These are phyloP conservation scores for Pteronura brasiliensis DNA, from an alignment of 2,113 vertebrate genomes.

Conservation along the genomic window DNA sequence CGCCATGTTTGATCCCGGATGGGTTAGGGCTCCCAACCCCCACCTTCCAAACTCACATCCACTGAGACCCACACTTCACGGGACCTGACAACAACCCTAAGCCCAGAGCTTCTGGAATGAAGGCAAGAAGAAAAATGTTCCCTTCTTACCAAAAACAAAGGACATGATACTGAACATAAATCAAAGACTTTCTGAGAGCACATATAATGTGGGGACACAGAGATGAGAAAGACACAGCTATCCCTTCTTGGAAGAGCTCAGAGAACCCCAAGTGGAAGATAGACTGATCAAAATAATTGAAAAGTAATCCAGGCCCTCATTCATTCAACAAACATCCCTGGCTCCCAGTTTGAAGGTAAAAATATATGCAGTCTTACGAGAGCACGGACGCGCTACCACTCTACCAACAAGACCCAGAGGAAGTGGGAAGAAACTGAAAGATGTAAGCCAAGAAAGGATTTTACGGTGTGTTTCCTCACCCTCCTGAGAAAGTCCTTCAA, in stretches of 20 bases:
- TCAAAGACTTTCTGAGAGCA: neutral
- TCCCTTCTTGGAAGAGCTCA: neutral
- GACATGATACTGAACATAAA: neutral
- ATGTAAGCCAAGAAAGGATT: neutral
- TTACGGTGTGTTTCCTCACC: neutral
- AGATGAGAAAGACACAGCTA: neutral
- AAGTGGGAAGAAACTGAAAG: neutral
- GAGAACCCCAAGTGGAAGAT: neutral
- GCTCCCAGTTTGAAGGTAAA: neutral
- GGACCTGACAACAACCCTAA: neutral
- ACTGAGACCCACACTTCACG: neutral
- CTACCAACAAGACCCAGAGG: neutral
- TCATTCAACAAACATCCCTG: neutral
- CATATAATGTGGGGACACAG: neutral
- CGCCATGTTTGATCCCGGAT: neutral
- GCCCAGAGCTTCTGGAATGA: neutral
- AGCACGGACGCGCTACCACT: neutral
- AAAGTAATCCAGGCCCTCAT: neutral
- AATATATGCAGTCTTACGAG: fast-evolving
- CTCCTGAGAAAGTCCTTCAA: neutral
- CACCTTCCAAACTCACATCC: neutral
- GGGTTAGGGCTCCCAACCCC: neutral
- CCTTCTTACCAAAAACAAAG: neutral
- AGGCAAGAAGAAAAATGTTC: neutral
- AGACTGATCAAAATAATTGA: neutral